A percentile compares a stretch with the other conserved stretches of the same genome.
Conservation (phyloP, 2,888 invertebrate species). For the Embidobia sp. region DNA sequence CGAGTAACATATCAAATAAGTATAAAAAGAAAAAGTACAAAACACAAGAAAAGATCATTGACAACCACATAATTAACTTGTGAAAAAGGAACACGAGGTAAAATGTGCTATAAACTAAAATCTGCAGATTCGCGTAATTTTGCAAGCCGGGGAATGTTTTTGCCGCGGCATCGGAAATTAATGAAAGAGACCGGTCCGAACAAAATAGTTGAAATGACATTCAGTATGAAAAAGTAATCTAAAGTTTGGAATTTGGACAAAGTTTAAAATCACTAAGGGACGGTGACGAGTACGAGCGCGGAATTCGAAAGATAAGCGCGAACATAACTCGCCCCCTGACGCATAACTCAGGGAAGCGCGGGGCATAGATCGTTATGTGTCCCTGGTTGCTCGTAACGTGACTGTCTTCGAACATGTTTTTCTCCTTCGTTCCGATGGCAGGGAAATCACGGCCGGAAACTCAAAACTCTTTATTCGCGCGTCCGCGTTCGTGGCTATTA, state of each 20-base stretch:
- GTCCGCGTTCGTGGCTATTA: slow-evolving; percentile 27
- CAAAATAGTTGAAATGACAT: slow-evolving; percentile 45
- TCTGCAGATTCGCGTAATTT: slow-evolving; percentile 1
- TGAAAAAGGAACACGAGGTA: background rate
- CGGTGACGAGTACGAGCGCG: slow-evolving; percentile 70
- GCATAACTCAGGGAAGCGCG: slow-evolving; percentile 74
- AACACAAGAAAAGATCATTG: no score
- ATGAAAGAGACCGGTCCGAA: slow-evolving; percentile 37
- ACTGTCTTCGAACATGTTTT: slow-evolving; percentile 80
- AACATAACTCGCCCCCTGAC: slow-evolving; percentile 75
- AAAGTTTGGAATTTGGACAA: slow-evolving; percentile 54
- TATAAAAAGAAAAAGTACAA: no score
- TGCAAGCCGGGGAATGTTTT: slow-evolving; percentile 17
- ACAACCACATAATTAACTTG: no score
- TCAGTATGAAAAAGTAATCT: slow-evolving; percentile 57
- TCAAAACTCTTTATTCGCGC: slow-evolving; percentile 60
- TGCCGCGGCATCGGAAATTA: slow-evolving; percentile 34
- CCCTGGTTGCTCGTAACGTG: slow-evolving; percentile 80
- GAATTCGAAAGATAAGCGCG: slow-evolving; percentile 78
- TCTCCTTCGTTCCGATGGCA: slow-evolving; percentile 78
- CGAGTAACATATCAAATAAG: no score
- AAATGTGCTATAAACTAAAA: slow-evolving; percentile 2
- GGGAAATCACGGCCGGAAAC: slow-evolving; percentile 69
- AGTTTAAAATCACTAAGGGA: slow-evolving; percentile 65
- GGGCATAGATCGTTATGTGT: slow-evolving; percentile 77